Base-by-base conservation (phyloP, 2,113 vertebrate species). In the Cyprinodon tularosa region DNA sequence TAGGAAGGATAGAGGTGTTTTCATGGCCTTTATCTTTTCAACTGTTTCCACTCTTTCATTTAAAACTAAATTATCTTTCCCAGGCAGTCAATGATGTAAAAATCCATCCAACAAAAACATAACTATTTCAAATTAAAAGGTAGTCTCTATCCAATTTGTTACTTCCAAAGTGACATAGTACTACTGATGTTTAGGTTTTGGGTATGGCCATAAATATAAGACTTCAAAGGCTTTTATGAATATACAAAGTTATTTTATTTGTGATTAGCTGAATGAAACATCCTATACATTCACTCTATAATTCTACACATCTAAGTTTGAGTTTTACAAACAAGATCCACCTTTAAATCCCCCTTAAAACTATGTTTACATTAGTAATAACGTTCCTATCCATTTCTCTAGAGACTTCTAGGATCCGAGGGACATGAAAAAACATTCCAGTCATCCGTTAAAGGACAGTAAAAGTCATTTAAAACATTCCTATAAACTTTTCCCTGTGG, bases 161-260 rank as follows among this genome's bases (percentile, higher is more conserved):
- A 57, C 53, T 53, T 42, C 70, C 20, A 62, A 20, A 74, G 45
- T 66, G 47, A 77, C 44, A 68, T 60, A 2, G 44, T 59, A 64
- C n/a, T 15, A 63, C 63, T 75, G 71, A 72, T 81, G 72, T 62
- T 61, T 59, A 72, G 82, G 53, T 67, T 39, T 72, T 20, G 80
- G 89, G 90, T 77, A 86, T 14, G 44, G 45, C 65, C 39, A 74
- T 71, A 80, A 77, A 78, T 64, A 83, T 83, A 13, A 82, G 38
- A 86, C 57, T 50, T 50, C 6, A 50, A 4, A 20, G 3, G n/a
- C 50, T 0, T 29, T 29, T 0, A n/a, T 10, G 1, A 7, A 53
- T 6, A n/a, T 57, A 57, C n/a, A 11, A 11, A 7, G 12, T 45
- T 29, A 29, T 29, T 29, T 29, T 29, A 29, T 29, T 45, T 8